Evolutionary conservation across 53 echinoderm and acorn worm genomes (phyloP).

Genomic region (Pentamera pediparva): DNA sequence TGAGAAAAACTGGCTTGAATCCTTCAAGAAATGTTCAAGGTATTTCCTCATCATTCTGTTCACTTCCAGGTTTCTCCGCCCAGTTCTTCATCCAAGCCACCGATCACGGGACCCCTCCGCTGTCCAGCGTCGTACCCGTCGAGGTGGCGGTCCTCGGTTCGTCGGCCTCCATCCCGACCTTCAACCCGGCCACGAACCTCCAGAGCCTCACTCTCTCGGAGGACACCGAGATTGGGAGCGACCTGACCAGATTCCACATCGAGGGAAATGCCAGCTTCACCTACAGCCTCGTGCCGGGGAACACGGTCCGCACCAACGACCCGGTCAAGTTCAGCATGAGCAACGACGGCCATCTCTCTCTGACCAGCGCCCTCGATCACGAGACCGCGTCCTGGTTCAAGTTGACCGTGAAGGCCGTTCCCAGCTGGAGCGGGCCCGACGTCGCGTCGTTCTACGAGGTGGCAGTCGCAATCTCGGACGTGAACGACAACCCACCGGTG

Average conservation of each 20-base stretch:
- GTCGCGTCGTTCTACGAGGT: slow-evolving; percentile 67
- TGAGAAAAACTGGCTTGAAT: no score
- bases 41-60: no score
- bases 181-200: slow-evolving; percentile 47
- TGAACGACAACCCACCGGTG: slow-evolving; percentile 84
- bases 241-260: slow-evolving; percentile 51
- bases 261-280: slow-evolving; percentile 42
- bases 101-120: slow-evolving; percentile 54
- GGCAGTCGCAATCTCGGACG: slow-evolving; percentile 58
- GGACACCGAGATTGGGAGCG: slow-evolving; percentile 56
- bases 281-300: slow-evolving; percentile 79
- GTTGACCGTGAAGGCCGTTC: slow-evolving; percentile 67
- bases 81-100: slow-evolving; percentile 87
- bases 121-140: slow-evolving; percentile 55
- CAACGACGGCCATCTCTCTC: slow-evolving; percentile 59
- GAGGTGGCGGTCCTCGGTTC: slow-evolving; percentile 64
- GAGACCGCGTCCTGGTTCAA: slow-evolving; percentile 75
- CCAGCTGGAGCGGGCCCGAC: slow-evolving; percentile 42
- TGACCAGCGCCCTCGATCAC: slow-evolving; percentile 76
- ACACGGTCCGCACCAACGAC: slow-evolving; percentile 68
- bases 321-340: slow-evolving; percentile 75
- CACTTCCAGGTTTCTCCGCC: slow-evolving; percentile 23
- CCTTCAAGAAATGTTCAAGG: no score
- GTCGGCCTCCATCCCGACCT: slow-evolving; percentile 47
- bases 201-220: slow-evolving; percentile 60